Percentiles rank a stretch among this genome's conserved stretches.
These are phyloP conservation scores for Microcebus murinus DNA, from an alignment of 2,113 vertebrate genomes.

Conservation along the genomic window DNA sequence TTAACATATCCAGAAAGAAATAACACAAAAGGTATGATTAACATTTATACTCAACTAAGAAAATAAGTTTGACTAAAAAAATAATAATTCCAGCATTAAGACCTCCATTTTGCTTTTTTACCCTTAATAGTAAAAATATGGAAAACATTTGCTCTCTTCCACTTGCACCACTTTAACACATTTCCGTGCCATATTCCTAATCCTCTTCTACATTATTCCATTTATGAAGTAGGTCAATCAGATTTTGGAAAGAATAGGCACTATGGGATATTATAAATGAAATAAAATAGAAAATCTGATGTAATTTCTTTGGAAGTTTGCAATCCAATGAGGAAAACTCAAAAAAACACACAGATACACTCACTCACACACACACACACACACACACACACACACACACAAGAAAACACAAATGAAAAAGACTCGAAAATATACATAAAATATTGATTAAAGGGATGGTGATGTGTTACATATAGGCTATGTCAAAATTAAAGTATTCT, in stretches of 20 bases:
- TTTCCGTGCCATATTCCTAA: not conserved
- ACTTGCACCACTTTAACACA: not conserved
- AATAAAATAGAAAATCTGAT: not conserved
- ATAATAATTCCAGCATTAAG: not conserved
- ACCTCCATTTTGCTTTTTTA: not conserved
- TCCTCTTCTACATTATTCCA: not conserved
- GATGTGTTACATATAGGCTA: not conserved
- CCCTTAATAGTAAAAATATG: not conserved
- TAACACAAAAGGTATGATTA: not conserved
- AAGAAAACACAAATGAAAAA: not conserved
- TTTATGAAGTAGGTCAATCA: not conserved
- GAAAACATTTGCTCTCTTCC: not conserved
- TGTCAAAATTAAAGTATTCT: not conserved
- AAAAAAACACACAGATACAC: not conserved
- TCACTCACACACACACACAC: not conserved
- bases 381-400: not conserved
- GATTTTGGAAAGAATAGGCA: not conserved
- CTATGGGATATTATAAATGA: not conserved
- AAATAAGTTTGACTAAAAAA: not conserved
- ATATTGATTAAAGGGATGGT: not conserved
- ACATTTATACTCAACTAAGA: not conserved
- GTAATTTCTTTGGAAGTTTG: not conserved
- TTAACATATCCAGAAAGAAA: constrained; percentile 3
- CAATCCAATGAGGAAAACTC: not conserved
- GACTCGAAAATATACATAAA: not conserved